phyloP scores from a whole-genome alignment of 2,888 invertebrate species.

The Stenotaenia linearis region DNA sequence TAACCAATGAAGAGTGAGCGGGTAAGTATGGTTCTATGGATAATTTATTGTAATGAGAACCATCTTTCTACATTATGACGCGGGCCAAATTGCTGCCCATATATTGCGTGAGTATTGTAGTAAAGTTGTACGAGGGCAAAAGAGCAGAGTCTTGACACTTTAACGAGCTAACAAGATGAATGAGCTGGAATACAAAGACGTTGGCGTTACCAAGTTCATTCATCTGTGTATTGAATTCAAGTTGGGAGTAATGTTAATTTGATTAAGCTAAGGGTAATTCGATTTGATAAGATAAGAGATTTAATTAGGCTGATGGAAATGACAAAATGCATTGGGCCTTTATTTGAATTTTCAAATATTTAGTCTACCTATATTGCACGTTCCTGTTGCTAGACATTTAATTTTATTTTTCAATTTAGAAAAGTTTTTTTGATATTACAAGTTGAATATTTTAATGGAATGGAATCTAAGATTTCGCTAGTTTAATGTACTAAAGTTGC shows the following conservation, averaged over 20 bases:
- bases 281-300: background rate
- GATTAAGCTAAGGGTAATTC: background rate
- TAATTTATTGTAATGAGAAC: constrained; percentile 17
- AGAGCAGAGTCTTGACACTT: constrained; percentile 6
- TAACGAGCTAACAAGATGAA: constrained; percentile 13
- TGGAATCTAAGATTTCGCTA: background rate
- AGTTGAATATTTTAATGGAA: background rate
- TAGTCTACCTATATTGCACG: too few species aligned
- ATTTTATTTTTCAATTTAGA: too few species aligned
- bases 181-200: constrained; percentile 14
- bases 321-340: background rate
- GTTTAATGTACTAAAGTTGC: background rate
- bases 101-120: background rate
- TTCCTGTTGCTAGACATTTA: too few species aligned
- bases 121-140: constrained; percentile 1
- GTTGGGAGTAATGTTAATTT: background rate
- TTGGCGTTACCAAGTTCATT: background rate
- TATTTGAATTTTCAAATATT: too few species aligned
- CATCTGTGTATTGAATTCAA: background rate
- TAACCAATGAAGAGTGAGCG: background rate
- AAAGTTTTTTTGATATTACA: too few species aligned
- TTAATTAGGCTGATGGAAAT: background rate
- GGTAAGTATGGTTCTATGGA: background rate
- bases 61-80: constrained; percentile 16
- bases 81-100: constrained; percentile 26